phyloP scores from a whole-genome alignment of 2,888 invertebrate genomes.

The Dicyrtomina minuta region DNA sequence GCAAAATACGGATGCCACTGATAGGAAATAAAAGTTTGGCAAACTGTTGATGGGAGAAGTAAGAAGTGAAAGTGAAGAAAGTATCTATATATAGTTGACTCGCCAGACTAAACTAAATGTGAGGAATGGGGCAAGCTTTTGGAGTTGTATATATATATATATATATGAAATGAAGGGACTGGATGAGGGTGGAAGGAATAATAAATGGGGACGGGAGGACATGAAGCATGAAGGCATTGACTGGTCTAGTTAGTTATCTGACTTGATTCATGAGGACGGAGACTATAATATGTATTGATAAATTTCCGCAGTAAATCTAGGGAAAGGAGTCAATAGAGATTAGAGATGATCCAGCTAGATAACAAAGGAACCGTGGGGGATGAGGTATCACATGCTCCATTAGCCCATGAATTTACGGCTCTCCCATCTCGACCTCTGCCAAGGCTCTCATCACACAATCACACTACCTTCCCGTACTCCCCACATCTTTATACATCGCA shows the following conservation, averaged over 20 bases:
- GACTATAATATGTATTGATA: slow-evolving; percentile 31
- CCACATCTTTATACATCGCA: background rate
- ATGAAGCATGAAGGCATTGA: slow-evolving; percentile 30
- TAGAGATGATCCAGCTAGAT: slow-evolving; percentile 28
- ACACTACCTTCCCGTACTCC: background rate
- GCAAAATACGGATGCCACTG: no score
- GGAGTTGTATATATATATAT: background rate
- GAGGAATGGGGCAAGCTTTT: background rate
- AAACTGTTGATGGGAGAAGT: slow-evolving; percentile 23
- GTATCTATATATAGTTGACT: no score
- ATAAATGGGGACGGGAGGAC: slow-evolving; percentile 23
- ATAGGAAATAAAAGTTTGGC: slow-evolving; percentile 24
- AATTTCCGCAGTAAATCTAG: slow-evolving; percentile 28
- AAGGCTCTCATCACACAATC: background rate
- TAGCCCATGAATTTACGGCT: slow-evolving; percentile 34
- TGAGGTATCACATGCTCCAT: slow-evolving; percentile 33
- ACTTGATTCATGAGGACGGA: slow-evolving; percentile 22
- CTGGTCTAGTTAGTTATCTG: slow-evolving; percentile 31
- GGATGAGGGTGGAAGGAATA: slow-evolving; percentile 12
- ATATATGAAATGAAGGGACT: background rate
- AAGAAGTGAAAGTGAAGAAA: background rate
- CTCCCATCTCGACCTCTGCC: slow-evolving; percentile 2
- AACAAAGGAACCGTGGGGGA: slow-evolving; percentile 6
- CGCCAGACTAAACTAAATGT: no score
- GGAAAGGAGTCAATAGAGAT: slow-evolving; percentile 29